phyloP scores from a whole-genome alignment of 2,888 invertebrate species.

The Diogma glabrata region DNA sequence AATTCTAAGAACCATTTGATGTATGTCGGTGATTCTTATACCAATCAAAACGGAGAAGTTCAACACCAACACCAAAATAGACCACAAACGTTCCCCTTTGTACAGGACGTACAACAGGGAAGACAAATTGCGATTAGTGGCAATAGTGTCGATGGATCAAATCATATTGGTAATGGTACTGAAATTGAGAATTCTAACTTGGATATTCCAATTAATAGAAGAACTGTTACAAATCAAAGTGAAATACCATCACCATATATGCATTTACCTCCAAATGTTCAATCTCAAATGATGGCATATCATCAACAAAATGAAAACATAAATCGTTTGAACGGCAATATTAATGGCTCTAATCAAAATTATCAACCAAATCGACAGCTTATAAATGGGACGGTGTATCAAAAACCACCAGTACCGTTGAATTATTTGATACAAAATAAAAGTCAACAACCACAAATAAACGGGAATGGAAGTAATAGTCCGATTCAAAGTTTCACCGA shows the following conservation, averaged over 20 bases:
- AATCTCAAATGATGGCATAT: background rate
- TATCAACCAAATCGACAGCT: background rate
- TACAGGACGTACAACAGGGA: no score
- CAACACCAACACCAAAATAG: no score
- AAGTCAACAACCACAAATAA: background rate
- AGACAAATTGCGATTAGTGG: no score
- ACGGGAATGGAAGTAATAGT: background rate
- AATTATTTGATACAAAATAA: no score
- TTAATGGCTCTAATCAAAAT: no score
- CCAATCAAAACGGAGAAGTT: background rate
- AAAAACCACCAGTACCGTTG: background rate
- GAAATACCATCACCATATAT: conserved; percentile 3
- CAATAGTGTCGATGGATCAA: no score
- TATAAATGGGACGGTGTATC: background rate
- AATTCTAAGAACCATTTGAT: background rate
- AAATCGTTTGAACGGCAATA: no score
- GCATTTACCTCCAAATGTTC: background rate
- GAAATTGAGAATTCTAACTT: no score
- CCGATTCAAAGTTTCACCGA: conserved; percentile 11
- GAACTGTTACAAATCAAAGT: no score
- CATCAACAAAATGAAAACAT: background rate
- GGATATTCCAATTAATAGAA: no score
- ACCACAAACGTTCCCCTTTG: no score
- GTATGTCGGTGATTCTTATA: background rate
- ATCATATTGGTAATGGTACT: no score